Percentiles rank a stretch among this genome's conserved stretches.
Evolutionary conservation across 2,113 vertebrate species (phyloP).

Genomic region (Bungarus multicinctus): DNA sequence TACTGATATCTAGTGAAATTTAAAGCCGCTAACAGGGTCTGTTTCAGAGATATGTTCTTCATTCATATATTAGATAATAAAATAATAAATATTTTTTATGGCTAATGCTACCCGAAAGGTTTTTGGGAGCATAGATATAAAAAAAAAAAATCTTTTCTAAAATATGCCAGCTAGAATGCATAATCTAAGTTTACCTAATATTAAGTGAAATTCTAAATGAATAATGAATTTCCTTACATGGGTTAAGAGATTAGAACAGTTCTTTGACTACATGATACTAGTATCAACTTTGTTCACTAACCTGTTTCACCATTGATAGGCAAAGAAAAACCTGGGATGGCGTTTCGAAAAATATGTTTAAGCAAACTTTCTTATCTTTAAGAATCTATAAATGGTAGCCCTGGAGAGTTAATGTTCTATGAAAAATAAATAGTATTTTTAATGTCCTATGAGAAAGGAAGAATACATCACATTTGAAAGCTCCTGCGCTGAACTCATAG

Average conservation of each 20-base stretch:
- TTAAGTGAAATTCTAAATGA: background rate
- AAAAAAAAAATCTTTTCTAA: background rate
- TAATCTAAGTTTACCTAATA: background rate
- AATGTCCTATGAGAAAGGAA: background rate
- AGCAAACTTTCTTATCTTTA: background rate
- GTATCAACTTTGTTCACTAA: background rate
- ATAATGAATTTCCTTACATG: background rate
- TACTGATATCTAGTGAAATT: background rate
- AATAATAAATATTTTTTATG: background rate
- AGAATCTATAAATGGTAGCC: background rate
- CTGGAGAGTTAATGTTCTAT: background rate
- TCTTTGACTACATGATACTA: background rate
- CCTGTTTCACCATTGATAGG: background rate
- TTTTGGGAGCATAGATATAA: too few species aligned
- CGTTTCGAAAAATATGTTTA: background rate
- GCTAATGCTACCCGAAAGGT: background rate
- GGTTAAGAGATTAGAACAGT: conserved; percentile 3
- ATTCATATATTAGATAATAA: background rate
- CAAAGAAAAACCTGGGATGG: background rate
- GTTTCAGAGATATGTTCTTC: background rate
- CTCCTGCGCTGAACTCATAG: background rate
- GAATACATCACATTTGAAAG: background rate
- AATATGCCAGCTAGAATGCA: background rate
- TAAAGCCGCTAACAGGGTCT: background rate
- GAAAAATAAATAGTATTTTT: background rate